Base-by-base conservation (phyloP, 2,888 invertebrate genomes). In the Melanargia galathea region DNA sequence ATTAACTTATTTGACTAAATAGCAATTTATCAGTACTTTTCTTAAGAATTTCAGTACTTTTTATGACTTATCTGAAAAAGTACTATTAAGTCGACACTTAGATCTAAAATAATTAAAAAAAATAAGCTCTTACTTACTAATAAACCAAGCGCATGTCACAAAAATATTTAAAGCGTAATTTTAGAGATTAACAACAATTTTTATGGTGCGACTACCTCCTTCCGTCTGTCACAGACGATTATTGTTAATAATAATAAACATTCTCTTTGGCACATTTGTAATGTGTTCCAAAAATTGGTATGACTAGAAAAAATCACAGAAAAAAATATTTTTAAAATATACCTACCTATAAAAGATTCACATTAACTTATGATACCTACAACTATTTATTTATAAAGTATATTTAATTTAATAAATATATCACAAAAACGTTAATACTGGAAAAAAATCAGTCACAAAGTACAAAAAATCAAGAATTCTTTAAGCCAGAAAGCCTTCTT, bases 51-150 rank as follows among this genome's bases (percentile, higher is more conserved):
- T 63, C 43, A 59, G 49, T 71, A 70, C 71, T 69, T 73, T 74
- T 74, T 38, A 38, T n/a, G n/a, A 38, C 13, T 38, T 38, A 38
- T 35, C n/a, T 0, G 13, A 46, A 55, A 59, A 54, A 60, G 46
- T 71, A 70, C 71, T 69, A 73, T 73, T 75, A 74, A 35, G 20
- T 52, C 10, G 13, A 52, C 20, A 20, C 52, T 52, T 35, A 52
- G 0, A 18, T 30, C 33, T 52, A 52, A 51, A 7, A 0, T 35
- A 20, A 20, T 5, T 18, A 33, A 5, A 13, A 18, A 48, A 48
- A n/a, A 4, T 13, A 40, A 1, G 7, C 7, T 7, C 4, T 3
- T 22, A 46, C 7, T 22, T 26, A 49, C 16, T 20, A 22, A 30
- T 13, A 35, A 35, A 35, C 18, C 4, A 52, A 52, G 18, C 33